Conservation (phyloP, 1,140 invertebrate genomes). For the Uloborus diversus region DNA sequence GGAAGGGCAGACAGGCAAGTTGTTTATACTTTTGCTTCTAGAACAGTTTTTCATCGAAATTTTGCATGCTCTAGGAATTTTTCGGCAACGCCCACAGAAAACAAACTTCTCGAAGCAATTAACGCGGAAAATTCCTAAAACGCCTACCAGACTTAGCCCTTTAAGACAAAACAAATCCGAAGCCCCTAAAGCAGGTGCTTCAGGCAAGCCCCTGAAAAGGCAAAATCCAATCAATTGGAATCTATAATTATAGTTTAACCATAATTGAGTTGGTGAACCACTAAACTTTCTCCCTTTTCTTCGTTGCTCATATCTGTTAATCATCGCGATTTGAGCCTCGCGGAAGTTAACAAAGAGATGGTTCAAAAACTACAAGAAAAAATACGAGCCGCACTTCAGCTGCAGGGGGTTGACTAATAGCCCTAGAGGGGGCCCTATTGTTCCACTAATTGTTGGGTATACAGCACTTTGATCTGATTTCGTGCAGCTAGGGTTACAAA, state of each 20-base stretch:
- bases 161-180: not conserved
- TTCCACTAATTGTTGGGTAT: conserved; percentile 42
- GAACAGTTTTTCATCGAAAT: too few relatives aligned
- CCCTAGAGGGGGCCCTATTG: conserved; percentile 36
- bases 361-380: not conserved
- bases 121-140: not conserved
- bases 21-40: too few relatives aligned
- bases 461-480: conserved; percentile 17
- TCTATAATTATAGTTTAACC: conserved; percentile 26
- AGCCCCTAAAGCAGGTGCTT: not conserved
- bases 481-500: conserved; percentile 12
- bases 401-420: conserved; percentile 49
- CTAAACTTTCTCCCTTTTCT: conserved; percentile 18
- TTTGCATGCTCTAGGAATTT: too few relatives aligned
- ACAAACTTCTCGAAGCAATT: not conserved
- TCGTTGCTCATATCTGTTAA: not conserved
- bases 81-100: too few relatives aligned
- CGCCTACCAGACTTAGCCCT: not conserved
- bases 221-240: conserved; percentile 39
- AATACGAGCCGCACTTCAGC: conserved; percentile 5
- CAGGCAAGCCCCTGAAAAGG: conserved; percentile 1
- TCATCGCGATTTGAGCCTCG: not conserved
- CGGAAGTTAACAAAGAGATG: not conserved
- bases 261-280: conserved; percentile 40
- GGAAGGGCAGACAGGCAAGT: too few relatives aligned